Evolutionary conservation across 2,888 invertebrate genomes (phyloP), one percentile per base, ranked within the genome.

Genomic region (Philereme transversata): DNA sequence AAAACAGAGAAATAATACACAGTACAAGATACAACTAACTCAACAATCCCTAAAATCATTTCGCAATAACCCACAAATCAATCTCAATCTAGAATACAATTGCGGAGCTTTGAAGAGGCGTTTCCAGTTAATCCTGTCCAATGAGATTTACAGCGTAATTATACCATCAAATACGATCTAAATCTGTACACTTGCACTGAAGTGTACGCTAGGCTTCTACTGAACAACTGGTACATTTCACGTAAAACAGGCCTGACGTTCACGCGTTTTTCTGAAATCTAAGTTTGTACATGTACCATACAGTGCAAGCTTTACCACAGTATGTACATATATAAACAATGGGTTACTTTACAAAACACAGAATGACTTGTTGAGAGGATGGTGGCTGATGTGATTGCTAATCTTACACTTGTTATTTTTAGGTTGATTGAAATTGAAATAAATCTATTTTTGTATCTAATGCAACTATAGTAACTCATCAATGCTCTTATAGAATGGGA

Each of bases 61-160:
- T 38, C 33, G 41, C 50, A 57, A n/a, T 48, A 33, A 46, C 10
- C 49, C 22, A 52, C 58, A 56, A 49, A 62, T 60, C 60, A 60
- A 60, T 60, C 55, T 51, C 55, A 33, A 46, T 60, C 41, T 45
- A 11, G 3, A 45, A 48, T 51, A 57, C 57, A 54, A 62, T 46
- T 49, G 56, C 62, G 41, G 38, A 51, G 55, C 62, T 63, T 63
- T 55, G 55, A 59, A 56, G 62, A 63, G 62, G 62, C 62, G 56
- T 59, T 63, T 63, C 59, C 48, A 74, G 79, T 78, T 78, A 81
- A 79, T 77, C 76, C 64, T 48, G 74, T 74, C 71, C 49, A 73
- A 72, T 58, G 74, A 77, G 77, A 82, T 82, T 81, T 81, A 82
- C 77, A 67, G 75, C 53, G 74, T 80, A 80, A 82, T 82, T 82